These are phyloP conservation scores for Limosa lapponica DNA, from an alignment of 2,797 vertebrate genomes.

Conservation along the genomic window DNA sequence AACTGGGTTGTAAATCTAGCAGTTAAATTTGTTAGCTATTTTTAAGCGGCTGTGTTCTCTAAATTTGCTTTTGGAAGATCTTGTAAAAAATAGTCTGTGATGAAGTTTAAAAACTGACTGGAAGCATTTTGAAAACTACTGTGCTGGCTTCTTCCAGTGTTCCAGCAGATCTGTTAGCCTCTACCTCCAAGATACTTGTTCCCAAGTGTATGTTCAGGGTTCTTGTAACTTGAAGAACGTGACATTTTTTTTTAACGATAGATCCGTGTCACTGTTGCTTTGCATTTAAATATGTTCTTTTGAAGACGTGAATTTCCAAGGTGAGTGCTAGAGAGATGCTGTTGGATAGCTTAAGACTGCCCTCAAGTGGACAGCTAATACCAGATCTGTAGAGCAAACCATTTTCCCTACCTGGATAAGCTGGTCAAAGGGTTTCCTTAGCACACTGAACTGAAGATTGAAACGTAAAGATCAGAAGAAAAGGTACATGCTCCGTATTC, in stretches of 20 bases:
- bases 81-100: background rate
- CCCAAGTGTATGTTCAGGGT: background rate
- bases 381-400: background rate
- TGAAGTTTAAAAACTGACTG: background rate
- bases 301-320: background rate
- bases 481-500: background rate
- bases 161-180: background rate
- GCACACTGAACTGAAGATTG: background rate
- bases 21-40: background rate
- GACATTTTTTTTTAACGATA: background rate
- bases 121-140: background rate
- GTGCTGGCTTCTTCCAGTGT: background rate
- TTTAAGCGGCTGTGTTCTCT: background rate
- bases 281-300: background rate
- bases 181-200: background rate
- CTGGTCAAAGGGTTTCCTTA: background rate
- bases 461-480: background rate
- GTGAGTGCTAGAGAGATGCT: background rate
- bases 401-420: background rate
- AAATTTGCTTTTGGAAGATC: background rate
- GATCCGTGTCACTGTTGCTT: background rate
- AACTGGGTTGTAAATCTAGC: background rate
- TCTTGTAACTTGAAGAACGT: background rate
- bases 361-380: slow-evolving; percentile 38
- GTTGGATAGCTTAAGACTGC: slow-evolving; percentile 18